Conservation (phyloP, 2,113 vertebrate genomes). For the Prietella phreatophila region DNA sequence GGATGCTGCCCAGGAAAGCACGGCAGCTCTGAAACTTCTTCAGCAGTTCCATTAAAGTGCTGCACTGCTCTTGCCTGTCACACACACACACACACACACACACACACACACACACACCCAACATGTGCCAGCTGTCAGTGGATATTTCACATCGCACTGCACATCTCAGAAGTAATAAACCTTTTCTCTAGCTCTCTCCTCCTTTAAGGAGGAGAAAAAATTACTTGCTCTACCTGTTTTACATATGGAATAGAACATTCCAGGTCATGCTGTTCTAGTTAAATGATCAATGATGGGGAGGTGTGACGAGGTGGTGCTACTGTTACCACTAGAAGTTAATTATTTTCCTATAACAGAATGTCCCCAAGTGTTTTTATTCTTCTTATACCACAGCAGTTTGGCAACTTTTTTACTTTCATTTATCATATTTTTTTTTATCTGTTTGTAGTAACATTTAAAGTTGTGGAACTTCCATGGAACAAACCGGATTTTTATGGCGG, state of each 20-base stretch:
- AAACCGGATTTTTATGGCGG: background rate
- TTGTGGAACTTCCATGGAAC: background rate
- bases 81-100: background rate
- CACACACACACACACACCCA: constrained; percentile 23
- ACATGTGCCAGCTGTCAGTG: background rate
- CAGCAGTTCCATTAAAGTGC: constrained; percentile 80
- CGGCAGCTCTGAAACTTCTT: constrained; percentile 87
- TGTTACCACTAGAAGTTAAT: background rate
- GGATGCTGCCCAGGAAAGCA: constrained; percentile 72
- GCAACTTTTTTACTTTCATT: background rate
- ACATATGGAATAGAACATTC: background rate
- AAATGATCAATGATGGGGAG: background rate
- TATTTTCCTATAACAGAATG: background rate
- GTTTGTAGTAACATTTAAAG: background rate
- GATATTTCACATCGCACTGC: background rate
- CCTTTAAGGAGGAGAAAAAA: background rate
- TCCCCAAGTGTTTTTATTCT: background rate
- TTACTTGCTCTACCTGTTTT: background rate
- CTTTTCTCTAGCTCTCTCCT: background rate
- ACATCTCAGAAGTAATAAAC: background rate
- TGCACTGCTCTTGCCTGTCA: constrained; percentile 81
- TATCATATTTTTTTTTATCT: background rate
- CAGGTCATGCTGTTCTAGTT: background rate
- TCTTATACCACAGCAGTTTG: background rate
- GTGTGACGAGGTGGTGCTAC: background rate